phyloP scores from a whole-genome alignment of 2,113 vertebrate genomes.

The Motacilla tschutschensis region DNA sequence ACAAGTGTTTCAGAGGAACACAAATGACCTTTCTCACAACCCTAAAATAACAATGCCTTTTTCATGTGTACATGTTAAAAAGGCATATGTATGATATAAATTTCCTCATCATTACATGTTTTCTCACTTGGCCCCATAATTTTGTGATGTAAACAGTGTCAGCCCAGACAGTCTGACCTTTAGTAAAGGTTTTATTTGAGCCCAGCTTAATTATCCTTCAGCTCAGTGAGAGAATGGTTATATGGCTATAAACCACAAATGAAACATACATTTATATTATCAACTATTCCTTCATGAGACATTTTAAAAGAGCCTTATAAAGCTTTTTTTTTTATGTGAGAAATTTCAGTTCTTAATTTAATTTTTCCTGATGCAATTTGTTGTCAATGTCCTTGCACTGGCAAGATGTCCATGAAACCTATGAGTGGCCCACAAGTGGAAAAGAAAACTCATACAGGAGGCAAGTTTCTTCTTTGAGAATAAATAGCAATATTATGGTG shows the following conservation, averaged over 20 bases:
- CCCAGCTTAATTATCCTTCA: not conserved
- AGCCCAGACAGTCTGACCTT: not conserved
- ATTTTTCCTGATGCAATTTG: not conserved
- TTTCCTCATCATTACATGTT: not conserved
- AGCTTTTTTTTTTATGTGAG: not conserved
- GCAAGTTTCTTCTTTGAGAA: not conserved
- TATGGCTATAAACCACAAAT: not conserved
- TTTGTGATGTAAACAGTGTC: not conserved
- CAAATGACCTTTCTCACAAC: not conserved
- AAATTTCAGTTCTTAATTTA: not conserved
- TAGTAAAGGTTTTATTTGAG: not conserved
- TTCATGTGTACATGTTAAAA: not conserved
- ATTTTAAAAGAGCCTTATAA: not conserved
- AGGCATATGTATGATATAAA: fast-evolving
- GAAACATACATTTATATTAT: not conserved
- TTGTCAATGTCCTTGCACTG: not conserved
- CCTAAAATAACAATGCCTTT: not conserved
- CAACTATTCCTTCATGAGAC: not conserved
- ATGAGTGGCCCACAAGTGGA: not conserved
- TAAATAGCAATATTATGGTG: not conserved
- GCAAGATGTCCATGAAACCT: not conserved
- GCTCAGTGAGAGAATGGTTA: not conserved
- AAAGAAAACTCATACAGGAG: not conserved
- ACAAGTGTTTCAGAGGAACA: not conserved
- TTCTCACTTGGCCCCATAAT: not conserved